These are phyloP conservation scores for Escarpia spicata DNA, from an alignment of 2,888 invertebrate species.

Conservation along the genomic window DNA sequence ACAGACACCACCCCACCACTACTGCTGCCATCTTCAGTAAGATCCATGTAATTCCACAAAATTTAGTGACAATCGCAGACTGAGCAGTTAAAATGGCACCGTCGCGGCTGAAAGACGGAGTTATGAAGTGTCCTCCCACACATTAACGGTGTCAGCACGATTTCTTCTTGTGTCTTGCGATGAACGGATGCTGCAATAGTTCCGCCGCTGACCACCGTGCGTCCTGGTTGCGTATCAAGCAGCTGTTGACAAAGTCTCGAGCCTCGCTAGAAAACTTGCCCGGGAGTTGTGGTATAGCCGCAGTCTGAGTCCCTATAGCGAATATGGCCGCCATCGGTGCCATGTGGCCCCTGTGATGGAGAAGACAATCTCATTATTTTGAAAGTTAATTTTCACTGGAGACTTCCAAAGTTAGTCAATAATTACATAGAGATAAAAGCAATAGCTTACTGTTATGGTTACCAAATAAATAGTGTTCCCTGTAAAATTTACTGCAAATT, in stretches of 20 bases:
- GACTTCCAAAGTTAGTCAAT: background rate
- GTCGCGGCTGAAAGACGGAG: too few species aligned
- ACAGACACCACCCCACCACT: too few species aligned
- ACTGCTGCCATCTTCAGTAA: too few species aligned
- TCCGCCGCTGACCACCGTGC: conserved; percentile 54
- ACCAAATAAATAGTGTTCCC: background rate
- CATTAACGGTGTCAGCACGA: background rate
- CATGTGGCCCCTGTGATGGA: conserved; percentile 57
- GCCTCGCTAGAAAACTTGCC: conserved; percentile 58
- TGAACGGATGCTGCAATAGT: conserved; percentile 54
- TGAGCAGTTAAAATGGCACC: too few species aligned
- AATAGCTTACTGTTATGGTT: background rate
- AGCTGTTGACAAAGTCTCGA: conserved; percentile 58
- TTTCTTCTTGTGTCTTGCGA: conserved; percentile 28
- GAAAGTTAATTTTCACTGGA: background rate
- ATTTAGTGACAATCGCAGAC: too few species aligned
- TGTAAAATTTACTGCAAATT: background rate
- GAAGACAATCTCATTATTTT: conserved; percentile 13
- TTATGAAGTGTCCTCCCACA: background rate
- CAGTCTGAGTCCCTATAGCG: conserved; percentile 61
- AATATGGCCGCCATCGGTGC: conserved; percentile 65
- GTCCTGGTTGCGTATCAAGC: conserved; percentile 58
- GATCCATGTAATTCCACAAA: too few species aligned
- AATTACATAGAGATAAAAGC: background rate
- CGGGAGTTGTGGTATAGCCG: conserved; percentile 55